Evolutionary conservation across 2,888 invertebrate species (phyloP), one percentile per base, ranked within the genome.

Genomic region (Zele albiditarsus): DNA sequence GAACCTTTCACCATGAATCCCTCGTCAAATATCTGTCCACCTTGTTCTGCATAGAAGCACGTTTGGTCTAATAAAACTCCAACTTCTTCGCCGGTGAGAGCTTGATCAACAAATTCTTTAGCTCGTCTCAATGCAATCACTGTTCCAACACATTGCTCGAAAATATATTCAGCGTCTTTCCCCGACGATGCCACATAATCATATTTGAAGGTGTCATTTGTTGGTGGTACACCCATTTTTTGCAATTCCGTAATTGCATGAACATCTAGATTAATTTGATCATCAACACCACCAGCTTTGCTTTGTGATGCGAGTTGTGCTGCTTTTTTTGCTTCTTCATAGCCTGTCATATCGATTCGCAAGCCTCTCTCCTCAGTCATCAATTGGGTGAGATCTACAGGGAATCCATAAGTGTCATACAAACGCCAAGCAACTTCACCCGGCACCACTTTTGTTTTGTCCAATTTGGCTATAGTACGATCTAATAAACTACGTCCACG

Each of bases 341-440:
- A 99, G n/a, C 91, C 94, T 33, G 90, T 91, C 94, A 97, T 95
- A 88, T 99, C 97, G 79, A 99, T 95, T 72, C 90, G 89, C 5
- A 99, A 91, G 0, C 95, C 95, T 85, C 95, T 96, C 90, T 99
- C 99, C 91, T 99, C 99, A 67, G 96, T 96, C 98, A 99, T 99
- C 42, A 99, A 91, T 84, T 96, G 95, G 0, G 99, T 99, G 79
- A 99, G 92, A 91, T 99, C 99, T 71, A 99, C 93, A 0, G 99
- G 99, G 88, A 99, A 99, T 23, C 99, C 99, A 88, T 99, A 99
- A 0, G 99, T 99, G 87, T 99, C 99, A 89, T 99, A 99, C 73
- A 99, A 91, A 75, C 98, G 93, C 99, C 99, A 99, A 0, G 99
- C 98, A 67, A 99, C 94, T 90, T 99, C 97, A 72, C 99, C 98